Evolutionary conservation across 2,797 vertebrate species (phyloP).

Genomic region (Mus caroli): DNA sequence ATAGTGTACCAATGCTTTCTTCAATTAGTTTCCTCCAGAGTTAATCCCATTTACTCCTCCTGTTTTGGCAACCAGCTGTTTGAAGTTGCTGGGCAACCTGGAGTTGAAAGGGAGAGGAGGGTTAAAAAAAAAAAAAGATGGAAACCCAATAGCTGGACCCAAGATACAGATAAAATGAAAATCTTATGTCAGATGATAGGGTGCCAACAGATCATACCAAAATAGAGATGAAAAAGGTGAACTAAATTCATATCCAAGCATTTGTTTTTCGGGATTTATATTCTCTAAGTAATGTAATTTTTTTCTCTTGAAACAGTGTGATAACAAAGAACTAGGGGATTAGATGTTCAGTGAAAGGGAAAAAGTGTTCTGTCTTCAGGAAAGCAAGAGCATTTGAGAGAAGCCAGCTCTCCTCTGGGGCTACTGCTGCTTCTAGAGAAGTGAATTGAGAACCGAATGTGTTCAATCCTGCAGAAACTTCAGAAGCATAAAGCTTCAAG

Average conservation of each 20-base stretch:
- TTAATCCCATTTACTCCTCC: slow-evolving; percentile 83
- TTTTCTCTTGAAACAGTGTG: slow-evolving; percentile 70
- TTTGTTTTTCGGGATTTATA: slow-evolving; percentile 69
- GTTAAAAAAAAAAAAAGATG: background rate
- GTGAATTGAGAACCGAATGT: slow-evolving; percentile 76
- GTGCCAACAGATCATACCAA: slow-evolving; percentile 47
- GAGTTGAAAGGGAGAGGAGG: slow-evolving; percentile 51
- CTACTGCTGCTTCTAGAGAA: slow-evolving; percentile 74
- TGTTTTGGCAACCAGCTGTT: slow-evolving; percentile 82
- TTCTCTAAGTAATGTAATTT: slow-evolving; percentile 70
- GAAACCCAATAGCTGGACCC: slow-evolving; percentile 52
- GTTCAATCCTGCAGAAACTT: slow-evolving; percentile 59
- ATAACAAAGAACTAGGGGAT: slow-evolving; percentile 68
- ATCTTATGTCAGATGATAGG: slow-evolving; percentile 62
- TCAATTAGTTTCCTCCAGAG: slow-evolving; percentile 83
- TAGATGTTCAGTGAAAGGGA: slow-evolving; percentile 75
- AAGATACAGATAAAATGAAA: slow-evolving; percentile 76
- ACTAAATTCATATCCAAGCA: slow-evolving; percentile 54
- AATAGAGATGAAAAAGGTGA: slow-evolving; percentile 64
- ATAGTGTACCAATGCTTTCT: slow-evolving; percentile 71
- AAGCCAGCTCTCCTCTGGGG: slow-evolving; percentile 74
- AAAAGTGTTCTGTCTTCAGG: slow-evolving; percentile 72
- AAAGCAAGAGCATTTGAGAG: slow-evolving; percentile 58
- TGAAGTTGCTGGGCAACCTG: slow-evolving; percentile 81
- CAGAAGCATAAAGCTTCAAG: background rate